A percentile compares a stretch with the other conserved stretches of the same genome.
Evolutionary conservation across 2,888 invertebrate species (phyloP).

Genomic region (Amphipoea lucens): DNA sequence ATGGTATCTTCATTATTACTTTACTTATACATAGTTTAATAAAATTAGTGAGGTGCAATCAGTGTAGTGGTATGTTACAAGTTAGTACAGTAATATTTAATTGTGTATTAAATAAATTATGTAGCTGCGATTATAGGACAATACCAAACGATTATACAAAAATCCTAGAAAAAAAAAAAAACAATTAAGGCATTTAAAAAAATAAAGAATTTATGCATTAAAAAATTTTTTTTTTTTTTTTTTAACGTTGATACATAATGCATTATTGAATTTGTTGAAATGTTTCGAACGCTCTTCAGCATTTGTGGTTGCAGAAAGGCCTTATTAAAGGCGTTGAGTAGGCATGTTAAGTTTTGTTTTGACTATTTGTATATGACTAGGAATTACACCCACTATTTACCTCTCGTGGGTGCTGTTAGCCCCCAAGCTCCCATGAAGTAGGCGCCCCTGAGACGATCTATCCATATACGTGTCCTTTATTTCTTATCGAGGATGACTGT

Average conservation of each 20-base stretch:
- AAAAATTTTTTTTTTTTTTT: not conserved
- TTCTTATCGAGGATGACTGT: not conserved
- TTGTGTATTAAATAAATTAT: not conserved
- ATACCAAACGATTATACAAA: not conserved
- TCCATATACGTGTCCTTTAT: not conserved
- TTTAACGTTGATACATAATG: not conserved
- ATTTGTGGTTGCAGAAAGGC: not conserved
- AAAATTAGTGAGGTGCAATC: constrained; percentile 15
- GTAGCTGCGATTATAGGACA: no score
- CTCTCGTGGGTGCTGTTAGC: not conserved
- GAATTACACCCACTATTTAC: not conserved
- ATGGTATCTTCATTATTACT: constrained; percentile 12
- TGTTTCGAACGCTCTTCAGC: not conserved
- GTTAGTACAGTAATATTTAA: not conserved
- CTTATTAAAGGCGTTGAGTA: not conserved
- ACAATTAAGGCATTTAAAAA: no score
- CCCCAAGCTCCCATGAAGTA: not conserved
- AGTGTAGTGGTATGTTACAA: constrained; percentile 8
- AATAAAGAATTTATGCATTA: not conserved
- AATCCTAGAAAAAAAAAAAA: no score
- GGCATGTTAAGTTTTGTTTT: no score
- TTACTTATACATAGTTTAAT: not conserved
- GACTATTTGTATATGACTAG: no score
- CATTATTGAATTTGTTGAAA: not conserved
- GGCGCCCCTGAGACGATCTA: not conserved